Conservation (phyloP, 2,888 invertebrate genomes). For the Trichogramma dendrolimi region DNA sequence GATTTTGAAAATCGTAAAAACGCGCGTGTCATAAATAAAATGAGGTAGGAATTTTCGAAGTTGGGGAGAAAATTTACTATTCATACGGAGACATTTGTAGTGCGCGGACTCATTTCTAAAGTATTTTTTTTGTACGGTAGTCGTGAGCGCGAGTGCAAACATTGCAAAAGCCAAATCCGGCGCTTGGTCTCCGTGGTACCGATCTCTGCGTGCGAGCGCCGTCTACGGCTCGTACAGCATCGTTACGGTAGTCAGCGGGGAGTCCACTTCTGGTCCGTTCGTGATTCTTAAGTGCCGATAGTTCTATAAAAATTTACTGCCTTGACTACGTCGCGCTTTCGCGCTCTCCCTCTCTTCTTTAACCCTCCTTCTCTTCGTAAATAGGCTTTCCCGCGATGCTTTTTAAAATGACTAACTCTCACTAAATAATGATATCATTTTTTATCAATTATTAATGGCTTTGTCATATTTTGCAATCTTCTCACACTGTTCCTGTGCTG, state of each 20-base stretch:
- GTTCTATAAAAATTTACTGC: too few relatives aligned
- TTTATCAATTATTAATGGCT: too few relatives aligned
- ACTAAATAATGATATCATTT: too few relatives aligned
- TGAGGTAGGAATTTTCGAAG: constrained; percentile 20
- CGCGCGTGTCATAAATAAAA: constrained; percentile 30
- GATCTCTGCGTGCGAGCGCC: constrained; percentile 8
- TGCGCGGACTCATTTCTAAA: constrained; percentile 32
- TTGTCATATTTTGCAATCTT: too few relatives aligned
- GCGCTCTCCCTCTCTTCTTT: constrained; percentile 32
- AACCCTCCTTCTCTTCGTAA: constrained; percentile 33
- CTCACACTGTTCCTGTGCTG: too few relatives aligned
- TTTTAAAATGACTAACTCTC: too few relatives aligned
- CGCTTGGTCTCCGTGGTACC: too few relatives aligned
- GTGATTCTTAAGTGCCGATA: too few relatives aligned
- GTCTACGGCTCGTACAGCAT: constrained; percentile 13
- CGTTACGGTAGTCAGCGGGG: constrained; percentile 29
- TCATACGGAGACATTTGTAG: not conserved
- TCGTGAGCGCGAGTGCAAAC: constrained; percentile 30
- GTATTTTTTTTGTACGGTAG: constrained; percentile 38
- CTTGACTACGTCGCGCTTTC: too few relatives aligned
- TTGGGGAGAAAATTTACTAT: not conserved
- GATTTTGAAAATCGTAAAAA: constrained; percentile 29
- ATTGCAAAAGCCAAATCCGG: too few relatives aligned
- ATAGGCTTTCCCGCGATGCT: constrained; percentile 28
- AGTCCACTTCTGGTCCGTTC: constrained; percentile 6